Conservation (phyloP, 2,113 vertebrate genomes). For the Anhinga anhinga region DNA sequence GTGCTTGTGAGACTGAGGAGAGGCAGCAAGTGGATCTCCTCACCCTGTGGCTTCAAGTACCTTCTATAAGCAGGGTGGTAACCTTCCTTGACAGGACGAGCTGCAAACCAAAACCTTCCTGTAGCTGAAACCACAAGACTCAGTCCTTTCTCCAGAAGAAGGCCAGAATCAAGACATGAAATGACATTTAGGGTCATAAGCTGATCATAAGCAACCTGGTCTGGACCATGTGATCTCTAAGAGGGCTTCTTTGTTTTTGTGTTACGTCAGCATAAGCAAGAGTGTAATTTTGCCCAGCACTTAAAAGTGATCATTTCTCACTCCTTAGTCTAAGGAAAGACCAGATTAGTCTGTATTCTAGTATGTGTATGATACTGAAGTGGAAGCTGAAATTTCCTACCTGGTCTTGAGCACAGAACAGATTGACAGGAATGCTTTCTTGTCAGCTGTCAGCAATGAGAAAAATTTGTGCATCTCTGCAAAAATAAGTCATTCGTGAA, state of each 20-base stretch:
- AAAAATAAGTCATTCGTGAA: background rate
- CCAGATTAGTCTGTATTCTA: background rate
- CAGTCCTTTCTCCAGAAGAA: background rate
- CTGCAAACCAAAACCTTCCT: background rate
- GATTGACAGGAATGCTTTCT: background rate
- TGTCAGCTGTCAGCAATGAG: background rate
- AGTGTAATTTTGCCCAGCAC: background rate
- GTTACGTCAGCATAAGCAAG: background rate
- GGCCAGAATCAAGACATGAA: background rate
- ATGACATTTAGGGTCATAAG: conserved; percentile 33
- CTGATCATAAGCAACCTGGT: conserved; percentile 61
- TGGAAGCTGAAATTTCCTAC: background rate
- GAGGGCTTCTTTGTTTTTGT: conserved; percentile 39
- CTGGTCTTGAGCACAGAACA: background rate
- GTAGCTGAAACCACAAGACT: conserved; percentile 29
- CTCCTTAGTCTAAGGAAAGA: background rate
- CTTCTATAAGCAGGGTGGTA: background rate
- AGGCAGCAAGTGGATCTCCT: background rate
- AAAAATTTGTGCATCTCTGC: background rate
- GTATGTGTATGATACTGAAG: background rate
- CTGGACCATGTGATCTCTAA: conserved; percentile 43
- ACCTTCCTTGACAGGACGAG: background rate
- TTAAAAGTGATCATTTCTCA: background rate
- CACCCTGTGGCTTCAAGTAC: background rate
- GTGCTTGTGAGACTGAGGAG: background rate